A percentile compares a stretch with the other conserved stretches of the same genome.
Conservation (phyloP, 2,888 invertebrate species). For the Toxonevra muliebris region DNA sequence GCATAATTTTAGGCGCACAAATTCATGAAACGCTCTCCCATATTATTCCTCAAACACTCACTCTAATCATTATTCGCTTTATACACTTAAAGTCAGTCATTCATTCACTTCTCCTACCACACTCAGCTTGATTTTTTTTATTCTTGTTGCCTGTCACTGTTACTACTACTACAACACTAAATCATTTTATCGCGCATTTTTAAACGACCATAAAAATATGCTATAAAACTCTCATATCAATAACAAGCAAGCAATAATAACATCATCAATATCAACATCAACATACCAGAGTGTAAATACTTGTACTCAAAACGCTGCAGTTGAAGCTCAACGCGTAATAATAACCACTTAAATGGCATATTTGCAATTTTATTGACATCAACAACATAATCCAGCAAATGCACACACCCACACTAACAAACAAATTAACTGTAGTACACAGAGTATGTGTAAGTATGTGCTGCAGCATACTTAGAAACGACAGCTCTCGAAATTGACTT, state of each 20-base stretch:
- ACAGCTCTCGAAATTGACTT: background rate
- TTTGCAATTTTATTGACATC: constrained; percentile 11
- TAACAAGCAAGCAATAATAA: background rate
- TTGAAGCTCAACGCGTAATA: background rate
- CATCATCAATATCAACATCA: constrained; percentile 4
- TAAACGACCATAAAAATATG: background rate
- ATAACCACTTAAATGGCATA: constrained; percentile 9
- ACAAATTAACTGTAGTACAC: too few relatives aligned
- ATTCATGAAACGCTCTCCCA: too few relatives aligned
- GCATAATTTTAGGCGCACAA: too few relatives aligned
- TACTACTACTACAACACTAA: background rate
- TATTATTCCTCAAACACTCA: too few relatives aligned
- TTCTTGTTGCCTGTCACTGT: too few relatives aligned
- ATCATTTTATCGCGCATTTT: constrained; percentile 2
- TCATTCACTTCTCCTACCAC: too few relatives aligned
- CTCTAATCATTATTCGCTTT: too few relatives aligned
- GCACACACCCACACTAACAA: too few relatives aligned
- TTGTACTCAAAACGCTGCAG: background rate
- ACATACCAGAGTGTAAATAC: background rate
- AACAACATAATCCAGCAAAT: background rate
- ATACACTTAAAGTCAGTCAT: too few relatives aligned
- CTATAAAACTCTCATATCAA: background rate
- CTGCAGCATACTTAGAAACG: background rate
- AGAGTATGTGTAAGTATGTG: too few relatives aligned
- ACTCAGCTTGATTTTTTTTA: too few relatives aligned